A percentile compares a stretch with the other conserved stretches of the same genome.
phyloP scores from a whole-genome alignment of 1,140 invertebrate genomes.

The Ostrea denselamellosa region DNA sequence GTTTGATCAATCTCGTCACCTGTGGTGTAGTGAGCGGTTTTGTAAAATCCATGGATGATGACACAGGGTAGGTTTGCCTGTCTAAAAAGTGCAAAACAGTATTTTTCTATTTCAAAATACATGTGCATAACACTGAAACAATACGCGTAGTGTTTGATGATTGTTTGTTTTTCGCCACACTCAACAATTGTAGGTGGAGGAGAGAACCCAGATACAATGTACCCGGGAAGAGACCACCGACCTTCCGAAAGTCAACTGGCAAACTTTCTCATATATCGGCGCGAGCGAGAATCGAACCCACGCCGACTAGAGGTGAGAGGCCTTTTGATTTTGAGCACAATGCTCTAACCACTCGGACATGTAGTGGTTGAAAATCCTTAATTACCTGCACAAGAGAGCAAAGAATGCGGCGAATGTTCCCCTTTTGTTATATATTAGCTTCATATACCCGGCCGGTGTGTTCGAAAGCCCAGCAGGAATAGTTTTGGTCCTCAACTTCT shows the following conservation, averaged over 20 bases:
- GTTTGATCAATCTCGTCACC: conserved; percentile 89
- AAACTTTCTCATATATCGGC: too few relatives aligned
- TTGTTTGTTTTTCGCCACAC: too few relatives aligned
- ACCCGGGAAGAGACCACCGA: too few relatives aligned
- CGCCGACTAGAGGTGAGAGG: too few relatives aligned
- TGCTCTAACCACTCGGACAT: too few relatives aligned
- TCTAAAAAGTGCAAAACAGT: conserved; percentile 80
- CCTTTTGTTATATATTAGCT: not conserved
- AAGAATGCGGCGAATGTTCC: not conserved
- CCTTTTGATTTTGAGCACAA: too few relatives aligned
- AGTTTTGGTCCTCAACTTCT: not conserved
- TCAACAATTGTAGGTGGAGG: too few relatives aligned
- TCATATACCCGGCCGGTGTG: not conserved
- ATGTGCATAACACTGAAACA: not conserved
- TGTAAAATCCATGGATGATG: conserved; percentile 98
- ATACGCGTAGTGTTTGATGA: too few relatives aligned
- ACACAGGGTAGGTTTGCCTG: conserved; percentile 99
- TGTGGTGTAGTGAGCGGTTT: conserved; percentile 97
- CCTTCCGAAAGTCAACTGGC: too few relatives aligned
- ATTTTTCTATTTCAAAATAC: not conserved
- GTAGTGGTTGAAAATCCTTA: not conserved
- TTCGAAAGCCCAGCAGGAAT: not conserved
- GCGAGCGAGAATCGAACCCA: too few relatives aligned
- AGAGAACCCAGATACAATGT: too few relatives aligned
- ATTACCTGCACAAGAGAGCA: not conserved